Evolutionary conservation across 1,140 invertebrate species (phyloP).

Genomic region (Drosophila bocqueti): DNA sequence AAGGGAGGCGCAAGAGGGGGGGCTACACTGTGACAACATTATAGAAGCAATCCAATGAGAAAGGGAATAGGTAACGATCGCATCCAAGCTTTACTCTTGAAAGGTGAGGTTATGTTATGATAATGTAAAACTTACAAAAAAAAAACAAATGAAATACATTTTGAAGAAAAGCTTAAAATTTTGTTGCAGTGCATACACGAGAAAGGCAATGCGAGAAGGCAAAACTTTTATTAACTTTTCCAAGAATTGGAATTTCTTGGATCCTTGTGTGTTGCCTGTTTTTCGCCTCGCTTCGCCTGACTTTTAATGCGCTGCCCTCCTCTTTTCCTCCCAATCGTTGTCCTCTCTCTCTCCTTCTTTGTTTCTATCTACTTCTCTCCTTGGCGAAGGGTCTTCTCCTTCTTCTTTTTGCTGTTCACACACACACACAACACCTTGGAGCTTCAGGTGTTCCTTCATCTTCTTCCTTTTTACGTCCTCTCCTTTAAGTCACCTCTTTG

Average conservation of each 20-base stretch:
- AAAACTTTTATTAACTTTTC: constrained; percentile 83
- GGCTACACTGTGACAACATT: constrained; percentile 4
- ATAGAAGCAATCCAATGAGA: background rate
- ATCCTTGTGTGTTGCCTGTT: constrained; percentile 74
- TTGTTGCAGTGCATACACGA: constrained; percentile 35
- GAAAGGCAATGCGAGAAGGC: constrained; percentile 75
- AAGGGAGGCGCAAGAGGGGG: constrained; percentile 4
- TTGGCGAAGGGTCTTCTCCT: constrained; percentile 13
- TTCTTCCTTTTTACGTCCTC: constrained; percentile 35
- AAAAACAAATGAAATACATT: background rate
- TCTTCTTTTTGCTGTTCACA: background rate
- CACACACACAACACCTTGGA: constrained; percentile 44
- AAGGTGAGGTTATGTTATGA: background rate
- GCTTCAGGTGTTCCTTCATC: constrained; percentile 75
- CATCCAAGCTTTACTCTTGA: background rate
- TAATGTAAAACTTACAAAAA: background rate
- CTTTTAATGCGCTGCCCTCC: constrained; percentile 64
- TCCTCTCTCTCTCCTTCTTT: constrained; percentile 14
- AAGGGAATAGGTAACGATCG: background rate
- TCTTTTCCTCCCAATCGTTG: constrained; percentile 6
- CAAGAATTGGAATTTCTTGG: constrained; percentile 81
- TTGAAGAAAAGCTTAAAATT: background rate
- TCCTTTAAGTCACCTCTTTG: constrained; percentile 26
- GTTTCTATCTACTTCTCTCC: constrained; percentile 6
- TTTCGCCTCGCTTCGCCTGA: constrained; percentile 77